Percentiles rank a stretch among this genome's conserved stretches.
Conservation (phyloP, 2,888 invertebrate genomes). For the Beris morrisii region DNA sequence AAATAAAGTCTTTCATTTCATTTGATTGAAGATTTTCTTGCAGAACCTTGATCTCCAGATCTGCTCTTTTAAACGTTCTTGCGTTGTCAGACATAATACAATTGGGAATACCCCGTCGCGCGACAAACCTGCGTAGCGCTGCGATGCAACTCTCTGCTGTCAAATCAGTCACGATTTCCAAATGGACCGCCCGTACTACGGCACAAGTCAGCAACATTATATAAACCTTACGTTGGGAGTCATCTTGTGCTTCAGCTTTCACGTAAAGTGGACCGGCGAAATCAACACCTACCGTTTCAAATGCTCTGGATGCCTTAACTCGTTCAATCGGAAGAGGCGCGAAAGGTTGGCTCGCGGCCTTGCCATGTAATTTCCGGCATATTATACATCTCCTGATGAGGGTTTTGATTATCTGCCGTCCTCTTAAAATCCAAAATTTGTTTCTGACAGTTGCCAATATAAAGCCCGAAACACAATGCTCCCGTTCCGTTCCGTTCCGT, state of each 20-base stretch:
- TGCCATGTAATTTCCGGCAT: slow-evolving; percentile 25
- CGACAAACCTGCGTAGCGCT: slow-evolving; percentile 27
- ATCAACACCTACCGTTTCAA: slow-evolving; percentile 20
- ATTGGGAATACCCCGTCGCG: slow-evolving; percentile 25
- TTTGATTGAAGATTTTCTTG: background rate
- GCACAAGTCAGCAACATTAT: slow-evolving; percentile 21
- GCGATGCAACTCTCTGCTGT: slow-evolving; percentile 16
- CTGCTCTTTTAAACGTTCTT: slow-evolving; percentile 25
- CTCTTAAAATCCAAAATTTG: slow-evolving; percentile 15
- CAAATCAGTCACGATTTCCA: slow-evolving; percentile 19
- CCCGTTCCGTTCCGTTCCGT: no score
- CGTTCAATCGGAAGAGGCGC: slow-evolving; percentile 29
- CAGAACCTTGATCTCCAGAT: background rate
- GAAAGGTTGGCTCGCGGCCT: slow-evolving; percentile 20
- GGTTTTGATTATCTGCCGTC: slow-evolving; percentile 18
- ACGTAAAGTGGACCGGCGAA: slow-evolving; percentile 26
- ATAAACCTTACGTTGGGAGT: slow-evolving; percentile 11
- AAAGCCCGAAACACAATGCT: no score
- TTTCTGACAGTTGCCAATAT: background rate
- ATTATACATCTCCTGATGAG: slow-evolving; percentile 30
- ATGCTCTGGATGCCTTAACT: slow-evolving; percentile 17
- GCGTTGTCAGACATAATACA: slow-evolving; percentile 26
- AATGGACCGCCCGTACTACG: slow-evolving; percentile 20
- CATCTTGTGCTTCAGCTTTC: background rate
- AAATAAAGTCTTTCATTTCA: slow-evolving; percentile 17